Base-by-base conservation (phyloP, 2,113 vertebrate species). In the Microtus montanus region DNA sequence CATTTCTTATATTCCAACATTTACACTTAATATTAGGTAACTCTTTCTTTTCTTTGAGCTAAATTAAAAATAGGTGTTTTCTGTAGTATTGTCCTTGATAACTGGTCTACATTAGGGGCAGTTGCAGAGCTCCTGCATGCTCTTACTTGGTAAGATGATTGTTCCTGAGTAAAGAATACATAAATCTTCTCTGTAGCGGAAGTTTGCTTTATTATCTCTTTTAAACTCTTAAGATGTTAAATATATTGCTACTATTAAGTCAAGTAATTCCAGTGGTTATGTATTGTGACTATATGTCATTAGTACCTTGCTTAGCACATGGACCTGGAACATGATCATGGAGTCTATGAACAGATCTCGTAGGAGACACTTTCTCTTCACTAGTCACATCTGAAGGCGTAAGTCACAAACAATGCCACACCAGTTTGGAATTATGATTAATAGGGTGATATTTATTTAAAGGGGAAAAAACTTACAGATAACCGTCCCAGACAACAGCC, bases 11-110 rank as follows among this genome's bases (percentile, higher is more conserved):
- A 64, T 33, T 38, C 83, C 15, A 88, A 7, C 24, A 93, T 75
- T n/a, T 35, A 52, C 75, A 30, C 24, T 91, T 87, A 30, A 24
- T 95, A 64, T 79, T 92, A 1, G 20, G 33, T 89, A 90, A n/a
- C 0, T 35, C 15, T 74, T 70, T 28, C 54, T 95, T 20, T 86
- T 68, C 64, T 41, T 84, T 94, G 73, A 58, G 49, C 7, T 77
- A 13, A 92, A 75, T 77, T 93, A 66, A 91, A 92, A 93, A 35
- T 68, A 63, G 13, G 20, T 96, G 7, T 13, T 47, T 87, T 41
- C 86, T 11, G 9, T 80, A 1, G 7, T 68, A 28, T 44, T 38
- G 1, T 79, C 22, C 75, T 73, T n/a, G 68, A 66, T 77, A 68
- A 84, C 41, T 52, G 33, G 0, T 90, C 71, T 52, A 15, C 44